phyloP scores from a whole-genome alignment of 2,113 vertebrate species.

The Meles meles region DNA sequence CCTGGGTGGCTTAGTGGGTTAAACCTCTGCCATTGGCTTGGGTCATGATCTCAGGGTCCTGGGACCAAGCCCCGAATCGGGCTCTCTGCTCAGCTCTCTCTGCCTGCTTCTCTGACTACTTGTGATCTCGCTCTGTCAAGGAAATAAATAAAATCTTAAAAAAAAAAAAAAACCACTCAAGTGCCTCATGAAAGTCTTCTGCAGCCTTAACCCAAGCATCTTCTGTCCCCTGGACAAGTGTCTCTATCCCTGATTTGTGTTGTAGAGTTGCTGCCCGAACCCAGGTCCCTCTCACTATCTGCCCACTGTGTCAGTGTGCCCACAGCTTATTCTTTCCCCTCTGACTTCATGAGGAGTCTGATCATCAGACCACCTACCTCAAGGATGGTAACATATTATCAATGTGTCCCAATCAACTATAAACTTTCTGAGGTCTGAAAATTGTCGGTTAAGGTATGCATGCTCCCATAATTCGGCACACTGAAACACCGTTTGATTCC shows the following conservation, averaged over 20 bases:
- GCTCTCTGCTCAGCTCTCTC: too few relatives aligned
- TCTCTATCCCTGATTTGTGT: neutral
- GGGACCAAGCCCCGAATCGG: rapidly evolving
- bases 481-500: neutral
- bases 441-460: neutral
- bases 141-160: too few relatives aligned
- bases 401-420: neutral
- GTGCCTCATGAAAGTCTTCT: neutral
- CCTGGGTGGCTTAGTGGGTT: too few relatives aligned
- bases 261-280: neutral
- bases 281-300: neutral
- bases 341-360: neutral
- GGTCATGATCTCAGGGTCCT: too few relatives aligned
- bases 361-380: neutral
- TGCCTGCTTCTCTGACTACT: too few relatives aligned
- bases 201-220: neutral
- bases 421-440: neutral
- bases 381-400: neutral
- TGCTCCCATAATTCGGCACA: neutral
- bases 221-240: neutral
- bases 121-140: too few relatives aligned
- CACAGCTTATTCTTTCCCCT: neutral
- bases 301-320: too few relatives aligned
- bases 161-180: neutral
- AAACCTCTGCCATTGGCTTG: too few relatives aligned